These are phyloP conservation scores for Garra rufa DNA, from an alignment of 2,113 vertebrate genomes.

Conservation along the genomic window DNA sequence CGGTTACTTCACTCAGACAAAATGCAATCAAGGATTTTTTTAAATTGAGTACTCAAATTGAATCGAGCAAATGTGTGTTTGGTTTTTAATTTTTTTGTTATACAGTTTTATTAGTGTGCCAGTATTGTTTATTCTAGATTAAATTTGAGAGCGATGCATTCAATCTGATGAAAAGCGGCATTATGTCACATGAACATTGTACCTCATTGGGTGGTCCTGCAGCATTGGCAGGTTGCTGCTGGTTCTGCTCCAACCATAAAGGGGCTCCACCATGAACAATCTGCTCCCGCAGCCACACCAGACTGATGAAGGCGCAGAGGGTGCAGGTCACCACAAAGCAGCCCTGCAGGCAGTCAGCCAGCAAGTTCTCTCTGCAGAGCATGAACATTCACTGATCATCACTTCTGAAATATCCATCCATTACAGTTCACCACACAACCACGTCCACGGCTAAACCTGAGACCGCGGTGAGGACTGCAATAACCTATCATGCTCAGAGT, in stretches of 20 bases:
- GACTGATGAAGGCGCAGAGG: slow-evolving; percentile 96
- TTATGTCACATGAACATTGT: neutral
- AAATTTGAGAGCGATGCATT: neutral
- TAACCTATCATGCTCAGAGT: slow-evolving; percentile 14
- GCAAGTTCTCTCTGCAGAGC: slow-evolving; percentile 87
- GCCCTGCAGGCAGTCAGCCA: slow-evolving; percentile 95
- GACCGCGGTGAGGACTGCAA: neutral
- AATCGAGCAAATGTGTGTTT: too few species aligned
- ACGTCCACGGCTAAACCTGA: neutral
- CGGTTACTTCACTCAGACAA: too few species aligned
- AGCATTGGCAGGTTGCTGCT: slow-evolving; percentile 83
- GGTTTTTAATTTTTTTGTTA: neutral
- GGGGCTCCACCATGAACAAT: slow-evolving; percentile 95
- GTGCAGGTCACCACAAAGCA: slow-evolving; percentile 98
- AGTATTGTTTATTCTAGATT: neutral
- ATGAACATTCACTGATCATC: slow-evolving; percentile 16
- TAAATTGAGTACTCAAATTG: too few species aligned
- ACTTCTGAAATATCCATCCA: slow-evolving; percentile 21
- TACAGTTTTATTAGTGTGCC: too few species aligned
- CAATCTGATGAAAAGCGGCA: neutral
- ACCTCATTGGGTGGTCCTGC: slow-evolving; percentile 88
- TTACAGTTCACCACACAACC: neutral
- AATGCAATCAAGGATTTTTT: too few species aligned
- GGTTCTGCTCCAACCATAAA: slow-evolving; percentile 93
- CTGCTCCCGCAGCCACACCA: slow-evolving; percentile 97